phyloP scores from a whole-genome alignment of 2,888 invertebrate species.

The Netelia fuscicornis region DNA sequence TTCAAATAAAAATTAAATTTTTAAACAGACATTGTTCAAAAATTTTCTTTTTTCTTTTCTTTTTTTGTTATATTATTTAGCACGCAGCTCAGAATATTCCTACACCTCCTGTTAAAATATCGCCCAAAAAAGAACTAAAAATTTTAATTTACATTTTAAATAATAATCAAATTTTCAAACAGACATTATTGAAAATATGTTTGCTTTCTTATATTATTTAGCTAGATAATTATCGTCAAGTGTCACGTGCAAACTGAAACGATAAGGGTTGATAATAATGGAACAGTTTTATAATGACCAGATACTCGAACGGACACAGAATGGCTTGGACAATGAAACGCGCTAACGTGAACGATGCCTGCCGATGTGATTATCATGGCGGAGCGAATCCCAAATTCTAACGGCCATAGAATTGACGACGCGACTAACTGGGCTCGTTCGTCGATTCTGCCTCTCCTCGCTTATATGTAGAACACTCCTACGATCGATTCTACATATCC shows the following conservation, averaged over 20 bases:
- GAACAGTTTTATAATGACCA: background rate
- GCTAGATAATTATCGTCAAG: background rate
- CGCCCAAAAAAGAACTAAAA: too few species aligned
- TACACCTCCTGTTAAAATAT: background rate
- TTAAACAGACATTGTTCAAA: too few species aligned
- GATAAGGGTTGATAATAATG: background rate
- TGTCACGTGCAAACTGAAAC: background rate
- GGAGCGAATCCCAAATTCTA: constrained; percentile 49
- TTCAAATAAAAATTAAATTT: too few species aligned
- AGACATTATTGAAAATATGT: too few species aligned
- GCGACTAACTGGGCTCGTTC: constrained; percentile 44
- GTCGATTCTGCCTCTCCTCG: constrained; percentile 46
- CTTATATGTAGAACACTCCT: constrained; percentile 31
- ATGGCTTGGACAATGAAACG: background rate
- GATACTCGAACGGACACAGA: background rate
- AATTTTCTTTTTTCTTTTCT: too few species aligned
- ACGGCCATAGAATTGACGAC: constrained; percentile 56
- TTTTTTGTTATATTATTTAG: too few species aligned
- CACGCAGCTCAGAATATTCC: background rate
- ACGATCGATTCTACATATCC: constrained; percentile 41
- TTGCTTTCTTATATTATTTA: background rate
- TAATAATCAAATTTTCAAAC: too few species aligned
- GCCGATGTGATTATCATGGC: constrained; percentile 65
- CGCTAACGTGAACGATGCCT: constrained; percentile 44
- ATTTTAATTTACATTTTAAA: too few species aligned